Base-by-base conservation (phyloP, 2,797 vertebrate species). In the Botia kubotai region DNA sequence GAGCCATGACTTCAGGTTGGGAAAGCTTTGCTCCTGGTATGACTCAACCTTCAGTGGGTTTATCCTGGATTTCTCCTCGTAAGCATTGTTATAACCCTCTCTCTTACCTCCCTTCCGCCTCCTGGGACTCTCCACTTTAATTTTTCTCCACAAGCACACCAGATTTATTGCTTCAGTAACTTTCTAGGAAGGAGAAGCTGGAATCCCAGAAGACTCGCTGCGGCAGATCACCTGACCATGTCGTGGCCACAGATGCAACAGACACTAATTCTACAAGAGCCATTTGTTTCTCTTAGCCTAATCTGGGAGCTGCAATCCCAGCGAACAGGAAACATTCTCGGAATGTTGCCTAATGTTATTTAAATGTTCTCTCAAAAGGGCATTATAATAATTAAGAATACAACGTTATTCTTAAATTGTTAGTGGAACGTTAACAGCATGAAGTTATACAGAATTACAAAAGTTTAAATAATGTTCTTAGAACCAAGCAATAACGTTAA, bases 101-200 rank as follows among this genome's bases (percentile, higher is more conserved):
- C 70, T 53, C 76, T 58, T 46, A 75, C 4, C 72, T 50, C 80
- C 78, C 66, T 76, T 60, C 48, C 82, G 62, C 86, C 81, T 89
- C 90, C 71, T 84, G 90, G 89, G 87, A 88, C 87, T 55, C 77
- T 81, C 86, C 86, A 83, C 84, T 86, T 92, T 87, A 88, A 86
- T 91, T 92, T 93, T 90, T 88, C 86, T 89, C 87, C 83, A 83
- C 87, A 87, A 91, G 81, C 88, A 80, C 85, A 83, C 86, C 88
- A 88, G 82, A 89, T 90, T 91, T 92, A 92, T 90, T 91, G 89
- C 88, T 92, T 88, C 86, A 90, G 88, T 88, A 90, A 89, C 87
- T 89, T 87, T 91, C 86, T 87, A 82, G 53, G 87, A 87, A 83
- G 87, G 85, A 72, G 55, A 86, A 78, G 76, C 83, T 70, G 85